Percentiles rank a stretch among this genome's conserved stretches.
Conservation (phyloP, 1,140 invertebrate genomes). For the Ips typographus region DNA sequence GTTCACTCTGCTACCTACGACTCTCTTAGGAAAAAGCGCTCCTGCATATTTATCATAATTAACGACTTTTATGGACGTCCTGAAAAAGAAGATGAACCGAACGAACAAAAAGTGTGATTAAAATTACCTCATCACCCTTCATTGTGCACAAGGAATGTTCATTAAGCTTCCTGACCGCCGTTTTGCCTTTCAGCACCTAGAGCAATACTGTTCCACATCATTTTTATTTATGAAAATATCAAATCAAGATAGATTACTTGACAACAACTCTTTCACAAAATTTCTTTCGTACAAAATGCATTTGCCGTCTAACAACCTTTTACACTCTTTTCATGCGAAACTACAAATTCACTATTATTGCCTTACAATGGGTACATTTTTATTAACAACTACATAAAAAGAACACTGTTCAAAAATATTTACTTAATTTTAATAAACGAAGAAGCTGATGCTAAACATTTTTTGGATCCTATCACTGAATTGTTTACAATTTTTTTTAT, state of each 20-base stretch:
- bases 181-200: constrained; percentile 20
- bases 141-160: constrained; percentile 39
- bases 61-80: constrained; percentile 52
- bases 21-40: constrained; percentile 53
- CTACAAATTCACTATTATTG: too few species aligned
- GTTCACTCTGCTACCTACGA: constrained; percentile 47
- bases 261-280: neutral
- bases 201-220: constrained; percentile 10
- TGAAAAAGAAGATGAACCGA: constrained; percentile 49
- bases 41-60: constrained; percentile 56
- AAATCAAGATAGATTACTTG: constrained; percentile 21
- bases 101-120: constrained; percentile 52
- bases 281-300: neutral
- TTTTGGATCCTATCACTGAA: too few species aligned
- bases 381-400: too few species aligned
- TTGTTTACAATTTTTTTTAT: too few species aligned
- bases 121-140: constrained; percentile 47
- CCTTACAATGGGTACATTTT: too few species aligned
- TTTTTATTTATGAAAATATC: constrained; percentile 21
- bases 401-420: too few species aligned
- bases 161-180: constrained; percentile 34
- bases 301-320: too few species aligned
- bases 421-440: too few species aligned
- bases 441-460: too few species aligned
- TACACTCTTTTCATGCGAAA: too few species aligned